Evolutionary conservation across 1,140 invertebrate species (phyloP), one percentile per base, ranked within the genome.

Genomic region (Aphis gossypii): DNA sequence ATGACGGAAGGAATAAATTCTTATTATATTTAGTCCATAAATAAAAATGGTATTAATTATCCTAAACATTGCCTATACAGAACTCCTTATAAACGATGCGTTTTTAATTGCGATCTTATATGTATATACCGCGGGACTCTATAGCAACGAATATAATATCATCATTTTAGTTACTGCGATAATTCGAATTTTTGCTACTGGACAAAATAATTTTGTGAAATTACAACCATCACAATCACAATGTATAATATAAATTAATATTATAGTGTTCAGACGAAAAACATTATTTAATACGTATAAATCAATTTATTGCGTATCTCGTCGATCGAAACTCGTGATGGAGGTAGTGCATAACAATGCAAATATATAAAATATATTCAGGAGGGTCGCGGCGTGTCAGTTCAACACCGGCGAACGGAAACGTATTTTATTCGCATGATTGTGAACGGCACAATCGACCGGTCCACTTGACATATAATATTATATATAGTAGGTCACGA

Each of bases 401-500:
- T 76, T 76, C 60, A 68, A 35, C 60, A 76, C n/a, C 60, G n/a
- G 11, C 30, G 60, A n/a, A 18, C 60, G 60, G n/a, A 76, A 76
- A 76, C 30, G n/a, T 76, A 76, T n/a, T n/a, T 76, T n/a, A 76
- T 76, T 76, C n/a, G 11, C 60, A 76, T 76, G 60, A 76, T 76
- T 76, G 60, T 76, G 60, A 76, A 76, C 60, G 83, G 83, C 41
- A 41, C 23, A 84, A 84, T 84, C 83, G 23, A 23, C 9, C 83
- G 83, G 83, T 8, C 41, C 83, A 44, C 83, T 84, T 44, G 83
- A 84, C 41, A 23, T 41, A 83, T 44, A 25, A 84, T 44, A 76
- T 30, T 76, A n/a, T 76, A 84, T 84, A 84, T 84, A 84, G 41
- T 84, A 84, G 41, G 83, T 84, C 83, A 84, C 23, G 83, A 84